Base-by-base conservation (phyloP, 2,797 vertebrate species). In the Syngnathus acus region DNA sequence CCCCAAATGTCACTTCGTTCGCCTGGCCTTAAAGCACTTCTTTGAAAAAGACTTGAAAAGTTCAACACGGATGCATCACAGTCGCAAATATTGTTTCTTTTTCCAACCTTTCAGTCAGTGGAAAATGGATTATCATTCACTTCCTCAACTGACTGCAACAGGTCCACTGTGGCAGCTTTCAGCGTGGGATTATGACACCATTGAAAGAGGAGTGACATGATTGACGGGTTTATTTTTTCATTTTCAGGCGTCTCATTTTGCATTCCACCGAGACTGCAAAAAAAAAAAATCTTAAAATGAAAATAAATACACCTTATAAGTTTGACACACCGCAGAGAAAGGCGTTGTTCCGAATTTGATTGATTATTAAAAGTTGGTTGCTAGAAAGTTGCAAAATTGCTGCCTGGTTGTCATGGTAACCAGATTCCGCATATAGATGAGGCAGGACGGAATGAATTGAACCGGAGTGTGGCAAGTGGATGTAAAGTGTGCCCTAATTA, bases 121-220 rank as follows among this genome's bases (percentile, higher is more conserved):
- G 43, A 6, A 55, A 45, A 43, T 40, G 59, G 69, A 57, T 68
- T 78, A 72, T 78, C 68, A 69, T 69, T 79, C 68, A 39, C 62
- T 42, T 80, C 77, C 77, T 82, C 82, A 68, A 79, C 81, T 79
- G 40, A 43, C 40, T 62, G 21, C 60, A 43, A 23, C 23, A 45
- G 60, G 60, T 62, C 60, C 21, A 45, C 60, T 8, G 21, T 26
- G 75, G 48, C 72, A 74, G 73, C 81, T 88, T 81, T 85, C 84
- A 86, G 64, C 81, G 74, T 48, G 70, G 78, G 86, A 87, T 88
- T 88, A 88, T 72, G 71, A 78, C 74, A 61, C 74, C 78, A 84
- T 85, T 88, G 87, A 86, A 84, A 81, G 85, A 84, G 66, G 78
- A 81, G 83, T 78, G 79, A 75, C 39, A 58, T 85, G 89, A 87